These are phyloP conservation scores for Coendou prehensilis DNA, from an alignment of 2,797 vertebrate genomes.

Conservation along the genomic window DNA sequence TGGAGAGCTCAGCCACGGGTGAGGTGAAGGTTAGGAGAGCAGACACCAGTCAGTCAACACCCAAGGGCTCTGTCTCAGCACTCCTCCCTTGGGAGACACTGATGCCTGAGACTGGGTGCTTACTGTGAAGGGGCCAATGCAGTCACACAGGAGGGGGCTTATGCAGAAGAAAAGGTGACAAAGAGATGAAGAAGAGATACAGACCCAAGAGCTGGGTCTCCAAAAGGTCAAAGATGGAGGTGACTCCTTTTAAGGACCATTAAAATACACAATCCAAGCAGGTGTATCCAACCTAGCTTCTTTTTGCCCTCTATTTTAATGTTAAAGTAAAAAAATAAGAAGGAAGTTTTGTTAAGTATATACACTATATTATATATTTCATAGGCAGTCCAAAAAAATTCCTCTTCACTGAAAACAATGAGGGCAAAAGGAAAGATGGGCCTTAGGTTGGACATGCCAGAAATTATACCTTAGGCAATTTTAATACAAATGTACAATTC, in stretches of 20 bases:
- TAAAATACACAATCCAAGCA: not conserved
- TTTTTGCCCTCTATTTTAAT: not conserved
- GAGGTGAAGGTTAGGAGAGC: not conserved
- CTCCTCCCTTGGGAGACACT: not conserved
- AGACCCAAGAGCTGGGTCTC: not conserved
- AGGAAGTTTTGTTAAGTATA: not conserved
- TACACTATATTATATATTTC: not conserved
- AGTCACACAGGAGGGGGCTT: not conserved
- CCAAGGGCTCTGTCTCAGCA: not conserved
- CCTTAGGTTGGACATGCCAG: not conserved
- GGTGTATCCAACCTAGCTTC: not conserved
- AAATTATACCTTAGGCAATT: not conserved
- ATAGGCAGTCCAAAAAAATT: not conserved
- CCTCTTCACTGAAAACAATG: not conserved
- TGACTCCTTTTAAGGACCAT: not conserved
- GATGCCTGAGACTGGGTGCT: not conserved
- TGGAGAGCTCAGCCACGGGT: not conserved
- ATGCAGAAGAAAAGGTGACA: not conserved
- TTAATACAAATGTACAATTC: conserved; percentile 9
- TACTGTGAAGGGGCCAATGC: not conserved
- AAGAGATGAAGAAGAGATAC: not conserved
- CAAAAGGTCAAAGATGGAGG: not conserved
- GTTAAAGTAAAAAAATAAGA: not conserved
- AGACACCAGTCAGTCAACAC: not conserved
- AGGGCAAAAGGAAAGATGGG: not conserved